Evolutionary conservation across 1,140 invertebrate genomes (phyloP).

Genomic region (Eueides isabella): DNA sequence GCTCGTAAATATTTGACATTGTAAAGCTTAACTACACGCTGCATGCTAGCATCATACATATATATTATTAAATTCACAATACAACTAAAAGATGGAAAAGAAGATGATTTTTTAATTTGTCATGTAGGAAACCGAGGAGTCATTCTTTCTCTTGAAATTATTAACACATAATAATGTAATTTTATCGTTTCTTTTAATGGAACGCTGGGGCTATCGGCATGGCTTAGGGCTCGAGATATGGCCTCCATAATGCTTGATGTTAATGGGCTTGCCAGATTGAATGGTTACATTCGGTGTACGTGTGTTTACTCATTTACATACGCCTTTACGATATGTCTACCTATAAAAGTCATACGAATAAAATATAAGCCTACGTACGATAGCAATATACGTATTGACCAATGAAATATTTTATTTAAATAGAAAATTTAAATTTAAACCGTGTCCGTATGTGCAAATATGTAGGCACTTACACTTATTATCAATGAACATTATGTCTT

Average conservation of each 20-base stretch:
- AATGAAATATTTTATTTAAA: constrained; percentile 29
- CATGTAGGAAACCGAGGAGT: constrained; percentile 47
- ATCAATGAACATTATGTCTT: constrained; percentile 1
- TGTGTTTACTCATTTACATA: constrained; percentile 39
- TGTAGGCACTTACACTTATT: neutral
- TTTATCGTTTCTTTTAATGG: constrained; percentile 79
- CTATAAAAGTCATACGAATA: constrained; percentile 36
- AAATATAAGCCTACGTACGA: constrained; percentile 33
- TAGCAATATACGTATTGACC: constrained; percentile 26
- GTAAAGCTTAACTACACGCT: constrained; percentile 47
- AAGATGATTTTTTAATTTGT: constrained; percentile 62
- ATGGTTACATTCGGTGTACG: constrained; percentile 41
- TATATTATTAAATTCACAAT: constrained; percentile 46
- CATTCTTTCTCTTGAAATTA: constrained; percentile 73
- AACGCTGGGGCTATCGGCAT: constrained; percentile 66
- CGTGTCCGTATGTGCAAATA: neutral
- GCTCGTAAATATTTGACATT: constrained; percentile 37
- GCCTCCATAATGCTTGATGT: constrained; percentile 71
- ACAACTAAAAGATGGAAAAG: constrained; percentile 43
- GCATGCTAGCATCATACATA: constrained; percentile 36
- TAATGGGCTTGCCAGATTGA: constrained; percentile 64
- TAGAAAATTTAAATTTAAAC: constrained; percentile 20
- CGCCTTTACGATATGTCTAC: constrained; percentile 36
- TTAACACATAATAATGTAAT: constrained; percentile 80
- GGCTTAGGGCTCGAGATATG: constrained; percentile 62